A percentile compares a stretch with the other conserved stretches of the same genome.
Evolutionary conservation across 2,113 vertebrate genomes (phyloP).

Genomic region (Falco punctatus): DNA sequence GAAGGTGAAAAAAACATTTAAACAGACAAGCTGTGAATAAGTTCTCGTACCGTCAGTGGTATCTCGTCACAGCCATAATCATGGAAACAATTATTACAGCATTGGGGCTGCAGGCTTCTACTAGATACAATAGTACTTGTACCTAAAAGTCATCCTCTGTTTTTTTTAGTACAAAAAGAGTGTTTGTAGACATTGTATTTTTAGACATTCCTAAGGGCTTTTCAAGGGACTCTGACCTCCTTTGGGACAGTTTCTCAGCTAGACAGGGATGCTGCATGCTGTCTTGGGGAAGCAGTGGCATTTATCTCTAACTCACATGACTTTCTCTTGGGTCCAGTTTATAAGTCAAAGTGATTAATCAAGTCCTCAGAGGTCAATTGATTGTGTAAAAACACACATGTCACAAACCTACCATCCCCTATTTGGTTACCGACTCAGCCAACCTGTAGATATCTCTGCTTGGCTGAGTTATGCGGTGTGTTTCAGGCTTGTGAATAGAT

Average conservation of each 20-base stretch:
- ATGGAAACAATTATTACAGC: background rate
- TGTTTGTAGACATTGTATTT: background rate
- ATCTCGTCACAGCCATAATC: background rate
- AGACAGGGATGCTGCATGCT: background rate
- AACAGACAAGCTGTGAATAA: conserved; percentile 6
- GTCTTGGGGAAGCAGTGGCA: background rate
- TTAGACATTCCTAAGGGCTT: background rate
- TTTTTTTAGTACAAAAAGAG: background rate
- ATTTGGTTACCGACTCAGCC: background rate
- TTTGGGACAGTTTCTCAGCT: conserved; percentile 7
- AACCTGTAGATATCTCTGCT: background rate
- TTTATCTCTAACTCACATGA: background rate
- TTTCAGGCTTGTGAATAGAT: background rate
- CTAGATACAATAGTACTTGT: background rate
- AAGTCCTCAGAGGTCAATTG: background rate
- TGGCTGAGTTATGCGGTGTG: background rate
- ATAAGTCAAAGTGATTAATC: conserved; percentile 17
- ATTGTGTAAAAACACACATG: background rate
- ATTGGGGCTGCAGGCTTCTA: background rate
- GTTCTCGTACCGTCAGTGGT: background rate
- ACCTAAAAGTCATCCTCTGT: background rate
- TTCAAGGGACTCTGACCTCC: background rate
- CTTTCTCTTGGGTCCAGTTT: background rate
- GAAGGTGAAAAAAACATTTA: conserved; percentile 36
- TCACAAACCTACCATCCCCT: background rate